These are phyloP conservation scores for Hetaerina americana DNA, from an alignment of 1,140 invertebrate species.

Conservation along the genomic window DNA sequence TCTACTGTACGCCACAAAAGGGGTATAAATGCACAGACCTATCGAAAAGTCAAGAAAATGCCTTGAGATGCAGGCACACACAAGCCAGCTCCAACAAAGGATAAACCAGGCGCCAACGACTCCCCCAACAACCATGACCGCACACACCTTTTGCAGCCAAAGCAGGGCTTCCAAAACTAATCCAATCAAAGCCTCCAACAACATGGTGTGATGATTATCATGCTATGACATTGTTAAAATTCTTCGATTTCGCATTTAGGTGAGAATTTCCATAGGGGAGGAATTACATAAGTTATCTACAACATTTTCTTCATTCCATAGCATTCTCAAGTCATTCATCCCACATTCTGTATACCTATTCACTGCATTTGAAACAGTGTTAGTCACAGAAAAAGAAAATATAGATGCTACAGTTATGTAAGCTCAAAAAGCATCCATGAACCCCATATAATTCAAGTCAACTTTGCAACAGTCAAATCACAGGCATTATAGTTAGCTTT, in stretches of 20 bases:
- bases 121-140: not conserved
- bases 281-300: not conserved
- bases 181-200: not conserved
- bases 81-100: not conserved
- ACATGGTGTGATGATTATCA: not conserved
- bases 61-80: not conserved
- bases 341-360: not conserved
- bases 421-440: constrained; percentile 4
- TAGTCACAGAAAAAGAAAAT: constrained; percentile 5
- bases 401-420: constrained; percentile 3
- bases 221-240: not conserved
- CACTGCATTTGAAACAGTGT: not conserved
- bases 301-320: not conserved
- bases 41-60: not conserved
- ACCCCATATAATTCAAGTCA: not conserved
- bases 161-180: not conserved
- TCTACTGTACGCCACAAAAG: not conserved
- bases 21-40: not conserved
- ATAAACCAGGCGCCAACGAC: not conserved
- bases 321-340: not conserved
- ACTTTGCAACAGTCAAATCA: not conserved
- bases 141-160: not conserved
- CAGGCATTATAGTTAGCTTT: not conserved
- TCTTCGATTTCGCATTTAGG: not conserved
- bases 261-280: not conserved